Percentiles rank a stretch among this genome's conserved stretches.
phyloP scores from a whole-genome alignment of 2,113 vertebrate species.

The Felis chaus region DNA sequence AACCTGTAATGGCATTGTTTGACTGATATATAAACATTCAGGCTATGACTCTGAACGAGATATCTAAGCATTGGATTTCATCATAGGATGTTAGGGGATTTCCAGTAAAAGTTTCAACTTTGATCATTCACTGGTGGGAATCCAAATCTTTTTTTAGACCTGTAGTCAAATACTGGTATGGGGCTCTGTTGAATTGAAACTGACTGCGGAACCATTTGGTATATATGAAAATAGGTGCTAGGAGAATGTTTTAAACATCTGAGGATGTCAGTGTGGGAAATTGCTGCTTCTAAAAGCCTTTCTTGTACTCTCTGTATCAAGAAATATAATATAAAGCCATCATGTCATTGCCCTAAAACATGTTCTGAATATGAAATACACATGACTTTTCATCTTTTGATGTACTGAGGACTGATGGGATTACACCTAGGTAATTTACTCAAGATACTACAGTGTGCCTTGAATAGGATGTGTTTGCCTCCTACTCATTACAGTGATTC shows the following conservation, averaged over 20 bases:
- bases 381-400: background rate
- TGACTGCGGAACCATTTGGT: background rate
- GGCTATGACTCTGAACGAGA: background rate
- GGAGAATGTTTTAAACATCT: slow-evolving; percentile 21
- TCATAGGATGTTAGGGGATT: slow-evolving; percentile 51
- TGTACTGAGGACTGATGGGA: background rate
- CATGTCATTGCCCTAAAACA: background rate
- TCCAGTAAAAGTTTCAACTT: slow-evolving; percentile 33
- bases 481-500: background rate
- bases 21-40: background rate
- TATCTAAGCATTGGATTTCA: background rate
- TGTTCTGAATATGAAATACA: slow-evolving; percentile 20
- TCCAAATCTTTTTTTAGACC: slow-evolving; percentile 54
- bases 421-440: slow-evolving; percentile 14
- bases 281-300: background rate
- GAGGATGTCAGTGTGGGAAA: background rate
- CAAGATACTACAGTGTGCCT: background rate
- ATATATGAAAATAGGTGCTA: background rate
- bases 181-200: slow-evolving; percentile 30
- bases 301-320: background rate
- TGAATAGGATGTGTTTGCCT: background rate
- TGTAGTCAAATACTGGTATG: background rate
- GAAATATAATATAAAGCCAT: background rate
- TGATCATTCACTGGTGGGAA: slow-evolving; percentile 32
- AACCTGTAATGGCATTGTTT: slow-evolving; percentile 44